Percentiles rank a stretch among this genome's conserved stretches.
These are phyloP conservation scores for Oreochromis spilurus DNA, from an alignment of 2,113 vertebrate species.

Conservation along the genomic window DNA sequence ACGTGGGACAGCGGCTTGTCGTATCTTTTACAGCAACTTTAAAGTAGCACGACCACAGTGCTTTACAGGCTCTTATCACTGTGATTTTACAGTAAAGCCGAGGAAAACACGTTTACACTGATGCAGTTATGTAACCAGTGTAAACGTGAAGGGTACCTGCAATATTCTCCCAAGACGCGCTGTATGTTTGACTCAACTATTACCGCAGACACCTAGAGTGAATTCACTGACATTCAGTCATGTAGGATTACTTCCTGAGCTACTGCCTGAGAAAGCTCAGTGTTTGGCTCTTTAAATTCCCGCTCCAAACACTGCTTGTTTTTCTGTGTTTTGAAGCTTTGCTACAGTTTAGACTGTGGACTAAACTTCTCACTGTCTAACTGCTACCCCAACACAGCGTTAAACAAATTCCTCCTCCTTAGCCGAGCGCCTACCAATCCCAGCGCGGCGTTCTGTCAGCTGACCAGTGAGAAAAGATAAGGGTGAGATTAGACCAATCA, in stretches of 20 bases:
- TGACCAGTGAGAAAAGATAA: constrained; percentile 63
- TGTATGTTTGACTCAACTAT: background rate
- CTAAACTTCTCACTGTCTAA: constrained; percentile 81
- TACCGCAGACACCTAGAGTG: background rate
- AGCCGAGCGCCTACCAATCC: constrained; percentile 82
- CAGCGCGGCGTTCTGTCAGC: constrained; percentile 58
- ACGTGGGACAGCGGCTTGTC: background rate
- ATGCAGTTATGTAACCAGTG: background rate
- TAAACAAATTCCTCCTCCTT: constrained; percentile 91
- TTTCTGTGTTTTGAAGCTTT: constrained; percentile 54
- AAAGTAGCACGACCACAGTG: background rate
- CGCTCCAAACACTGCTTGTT: constrained; percentile 43
- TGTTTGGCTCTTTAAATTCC: constrained; percentile 14
- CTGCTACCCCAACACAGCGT: constrained; percentile 85
- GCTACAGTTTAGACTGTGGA: constrained; percentile 55
- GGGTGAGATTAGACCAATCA: constrained; percentile 70
- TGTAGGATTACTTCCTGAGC: background rate
- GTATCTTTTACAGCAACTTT: background rate
- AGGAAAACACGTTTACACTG: background rate
- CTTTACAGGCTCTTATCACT: background rate
- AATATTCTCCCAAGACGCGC: background rate
- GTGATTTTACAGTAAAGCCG: background rate
- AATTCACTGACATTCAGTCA: background rate
- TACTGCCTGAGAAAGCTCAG: constrained; percentile 20
- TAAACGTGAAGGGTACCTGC: background rate